These are phyloP conservation scores for Aricia artaxerxes DNA, from an alignment of 2,888 invertebrate species.

Conservation along the genomic window DNA sequence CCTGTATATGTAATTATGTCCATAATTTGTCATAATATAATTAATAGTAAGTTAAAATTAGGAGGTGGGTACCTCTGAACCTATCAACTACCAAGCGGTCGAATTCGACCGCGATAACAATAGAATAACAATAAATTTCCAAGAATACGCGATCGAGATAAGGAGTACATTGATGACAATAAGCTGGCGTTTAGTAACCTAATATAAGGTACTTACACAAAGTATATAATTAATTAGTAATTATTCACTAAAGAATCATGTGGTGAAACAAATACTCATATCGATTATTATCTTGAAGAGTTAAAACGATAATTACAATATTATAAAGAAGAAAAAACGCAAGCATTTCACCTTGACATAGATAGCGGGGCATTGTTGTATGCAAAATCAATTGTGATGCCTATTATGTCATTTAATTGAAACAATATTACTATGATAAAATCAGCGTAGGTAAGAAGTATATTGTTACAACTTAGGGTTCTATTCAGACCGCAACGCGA, in stretches of 20 bases:
- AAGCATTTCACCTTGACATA: conserved; percentile 26
- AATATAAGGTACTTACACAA: not conserved
- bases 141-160: too few species aligned
- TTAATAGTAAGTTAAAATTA: not conserved
- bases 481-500: too few species aligned
- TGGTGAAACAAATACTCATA: not conserved
- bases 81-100: too few species aligned
- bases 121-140: too few species aligned
- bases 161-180: not conserved
- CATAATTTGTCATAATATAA: too few species aligned
- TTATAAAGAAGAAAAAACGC: conserved; percentile 5
- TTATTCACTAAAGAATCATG: conserved; percentile 2
- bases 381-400: conserved; percentile 19
- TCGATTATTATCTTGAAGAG: conserved; percentile 19
- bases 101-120: too few species aligned
- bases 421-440: conserved; percentile 20
- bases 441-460: not conserved
- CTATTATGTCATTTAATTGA: conserved; percentile 25
- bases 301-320: conserved; percentile 17
- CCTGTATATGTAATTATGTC: too few species aligned
- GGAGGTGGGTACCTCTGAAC: not conserved
- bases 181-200: not conserved
- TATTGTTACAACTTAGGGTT: not conserved
- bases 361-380: conserved; percentile 19
- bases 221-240: not conserved